Evolutionary conservation across 2,888 invertebrate species (phyloP).

Genomic region (Branchipolynoe longqiensis): DNA sequence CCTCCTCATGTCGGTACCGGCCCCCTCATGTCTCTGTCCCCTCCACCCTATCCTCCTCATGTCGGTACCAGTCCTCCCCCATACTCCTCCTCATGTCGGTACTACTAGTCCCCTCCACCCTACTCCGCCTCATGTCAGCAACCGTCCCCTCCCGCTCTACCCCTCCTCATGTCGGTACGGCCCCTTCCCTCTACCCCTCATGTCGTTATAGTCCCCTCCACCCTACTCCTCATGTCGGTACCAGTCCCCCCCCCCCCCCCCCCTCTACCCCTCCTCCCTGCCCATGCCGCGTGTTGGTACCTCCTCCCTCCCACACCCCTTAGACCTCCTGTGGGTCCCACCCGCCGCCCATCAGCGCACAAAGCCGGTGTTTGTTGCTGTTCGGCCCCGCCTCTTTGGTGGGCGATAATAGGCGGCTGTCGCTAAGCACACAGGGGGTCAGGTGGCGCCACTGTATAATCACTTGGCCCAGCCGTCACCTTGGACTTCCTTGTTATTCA

Average conservation of each 20-base stretch:
- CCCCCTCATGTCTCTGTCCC: neutral
- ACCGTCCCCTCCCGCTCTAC: neutral
- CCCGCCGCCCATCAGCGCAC: neutral
- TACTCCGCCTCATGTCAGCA: too few relatives aligned
- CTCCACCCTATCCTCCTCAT: neutral
- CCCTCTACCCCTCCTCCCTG: neutral
- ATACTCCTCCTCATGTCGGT: neutral
- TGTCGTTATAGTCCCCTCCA: neutral
- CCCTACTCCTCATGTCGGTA: neutral
- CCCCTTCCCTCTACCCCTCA: neutral
- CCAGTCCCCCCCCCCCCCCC: neutral
- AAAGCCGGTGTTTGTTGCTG: slow-evolving; percentile 28
- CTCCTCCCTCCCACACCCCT: neutral
- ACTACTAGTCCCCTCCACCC: too few relatives aligned
- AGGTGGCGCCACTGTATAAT: slow-evolving; percentile 37
- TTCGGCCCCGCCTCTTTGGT: neutral
- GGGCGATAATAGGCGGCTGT: slow-evolving; percentile 50
- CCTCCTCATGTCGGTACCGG: neutral
- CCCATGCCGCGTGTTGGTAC: neutral
- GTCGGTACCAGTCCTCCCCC: too few relatives aligned
- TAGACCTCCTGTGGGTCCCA: neutral
- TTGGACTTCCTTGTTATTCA: slow-evolving; percentile 55
- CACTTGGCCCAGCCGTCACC: slow-evolving; percentile 34
- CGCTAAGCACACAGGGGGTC: slow-evolving; percentile 29
- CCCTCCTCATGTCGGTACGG: neutral